A percentile compares a stretch with the other conserved stretches of the same genome.
These are phyloP conservation scores for Cephus spinipes DNA, from an alignment of 2,888 invertebrate genomes.

Conservation along the genomic window DNA sequence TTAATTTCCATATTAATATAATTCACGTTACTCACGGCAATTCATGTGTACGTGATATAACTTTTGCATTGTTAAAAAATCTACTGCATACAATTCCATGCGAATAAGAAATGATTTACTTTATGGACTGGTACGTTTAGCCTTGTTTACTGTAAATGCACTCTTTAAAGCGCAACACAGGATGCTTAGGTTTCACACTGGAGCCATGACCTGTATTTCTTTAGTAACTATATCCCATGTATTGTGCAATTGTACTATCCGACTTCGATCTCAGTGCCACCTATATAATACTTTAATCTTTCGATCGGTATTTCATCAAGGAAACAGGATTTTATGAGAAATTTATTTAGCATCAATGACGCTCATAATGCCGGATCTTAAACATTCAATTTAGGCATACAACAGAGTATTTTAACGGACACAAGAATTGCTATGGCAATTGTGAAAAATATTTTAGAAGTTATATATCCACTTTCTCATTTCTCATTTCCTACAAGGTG, in stretches of 20 bases:
- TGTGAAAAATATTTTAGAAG: not conserved
- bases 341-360: not conserved
- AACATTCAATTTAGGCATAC: not conserved
- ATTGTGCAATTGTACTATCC: not conserved
- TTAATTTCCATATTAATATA: not conserved
- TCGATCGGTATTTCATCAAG: not conserved
- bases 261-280: not conserved
- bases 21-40: not conserved
- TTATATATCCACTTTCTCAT: constrained; percentile 8
- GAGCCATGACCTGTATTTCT: not conserved
- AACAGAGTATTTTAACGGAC: not conserved
- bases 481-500: constrained; percentile 2
- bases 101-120: not conserved
- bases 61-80: not conserved
- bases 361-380: not conserved
- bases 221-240: not conserved
- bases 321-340: not conserved
- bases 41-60: not conserved
- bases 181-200: not conserved
- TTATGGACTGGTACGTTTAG: not conserved
- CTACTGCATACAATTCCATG: not conserved
- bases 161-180: not conserved
- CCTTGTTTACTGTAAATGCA: not conserved
- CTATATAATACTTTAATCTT: not conserved
- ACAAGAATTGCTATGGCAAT: not conserved